Evolutionary conservation across 2,113 vertebrate species (phyloP).

Genomic region (Cichladusa arquata): DNA sequence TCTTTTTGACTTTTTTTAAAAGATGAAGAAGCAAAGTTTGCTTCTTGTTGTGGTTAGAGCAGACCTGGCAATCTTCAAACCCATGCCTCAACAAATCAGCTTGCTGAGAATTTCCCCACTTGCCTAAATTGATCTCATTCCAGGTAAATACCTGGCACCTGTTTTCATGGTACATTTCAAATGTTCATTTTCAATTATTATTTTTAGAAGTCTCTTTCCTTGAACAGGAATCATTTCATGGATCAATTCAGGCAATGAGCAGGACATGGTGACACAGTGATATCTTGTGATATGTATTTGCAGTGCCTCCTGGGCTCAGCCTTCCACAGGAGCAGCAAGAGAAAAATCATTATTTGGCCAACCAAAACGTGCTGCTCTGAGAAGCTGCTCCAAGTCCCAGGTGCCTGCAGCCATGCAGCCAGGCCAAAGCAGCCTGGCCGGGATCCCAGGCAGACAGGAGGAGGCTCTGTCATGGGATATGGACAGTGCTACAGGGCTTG

Average conservation of each 20-base stretch:
- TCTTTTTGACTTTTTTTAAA: background rate
- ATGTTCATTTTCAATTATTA: background rate
- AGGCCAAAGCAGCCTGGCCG: background rate
- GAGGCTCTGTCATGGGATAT: accelerated
- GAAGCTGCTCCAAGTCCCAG: background rate
- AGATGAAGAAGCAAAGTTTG: background rate
- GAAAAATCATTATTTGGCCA: background rate
- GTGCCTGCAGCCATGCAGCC: background rate
- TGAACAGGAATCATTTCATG: background rate
- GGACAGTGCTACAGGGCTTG: background rate
- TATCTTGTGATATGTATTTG: background rate
- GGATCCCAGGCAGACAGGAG: accelerated
- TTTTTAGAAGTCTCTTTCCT: background rate
- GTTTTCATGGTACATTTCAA: background rate
- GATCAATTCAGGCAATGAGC: background rate
- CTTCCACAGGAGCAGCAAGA: background rate
- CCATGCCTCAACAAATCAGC: background rate
- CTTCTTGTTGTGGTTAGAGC: background rate
- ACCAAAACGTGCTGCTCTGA: background rate
- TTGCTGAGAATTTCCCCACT: background rate
- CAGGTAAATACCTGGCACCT: background rate
- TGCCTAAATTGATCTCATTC: background rate
- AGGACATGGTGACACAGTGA: background rate
- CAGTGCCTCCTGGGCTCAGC: background rate
- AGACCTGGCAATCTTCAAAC: background rate